phyloP scores from a whole-genome alignment of 2,797 vertebrate species.

The Sebastes cheni region DNA sequence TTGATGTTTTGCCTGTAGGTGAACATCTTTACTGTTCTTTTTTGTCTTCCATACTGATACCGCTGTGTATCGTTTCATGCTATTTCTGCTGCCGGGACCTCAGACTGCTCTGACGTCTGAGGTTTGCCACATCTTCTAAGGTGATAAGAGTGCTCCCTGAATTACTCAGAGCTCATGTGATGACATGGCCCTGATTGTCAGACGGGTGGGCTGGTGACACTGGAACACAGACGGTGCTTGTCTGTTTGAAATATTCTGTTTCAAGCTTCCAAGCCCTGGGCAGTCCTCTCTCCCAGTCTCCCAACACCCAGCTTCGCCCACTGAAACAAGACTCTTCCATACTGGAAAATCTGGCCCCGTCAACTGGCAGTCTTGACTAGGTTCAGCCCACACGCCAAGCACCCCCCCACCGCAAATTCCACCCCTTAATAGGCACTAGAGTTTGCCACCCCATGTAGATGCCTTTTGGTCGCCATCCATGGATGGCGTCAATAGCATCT shows the following conservation, averaged over 20 bases:
- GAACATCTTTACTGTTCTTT: constrained; percentile 30
- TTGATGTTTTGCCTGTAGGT: constrained; percentile 46
- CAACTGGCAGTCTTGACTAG: constrained; percentile 82
- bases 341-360: constrained; percentile 83
- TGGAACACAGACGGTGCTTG: constrained; percentile 85
- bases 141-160: constrained; percentile 80
- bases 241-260: constrained; percentile 84
- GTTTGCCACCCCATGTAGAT: constrained; percentile 82
- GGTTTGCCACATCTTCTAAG: constrained; percentile 68
- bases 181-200: constrained; percentile 84
- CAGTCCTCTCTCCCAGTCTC: constrained; percentile 80
- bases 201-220: constrained; percentile 87
- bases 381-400: constrained; percentile 76
- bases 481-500: constrained; percentile 87
- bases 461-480: constrained; percentile 84
- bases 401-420: constrained; percentile 60
- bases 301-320: constrained; percentile 81
- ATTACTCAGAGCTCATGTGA: constrained; percentile 74
- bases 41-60: constrained; percentile 4
- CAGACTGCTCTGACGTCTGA: constrained; percentile 74
- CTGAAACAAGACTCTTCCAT: constrained; percentile 81
- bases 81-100: constrained; percentile 54
- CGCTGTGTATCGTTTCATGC: constrained; percentile 27
- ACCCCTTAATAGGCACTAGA: constrained; percentile 76
- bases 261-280: constrained; percentile 81